phyloP scores from a whole-genome alignment of 2,113 vertebrate species.

The Rafetus swinhoei region DNA sequence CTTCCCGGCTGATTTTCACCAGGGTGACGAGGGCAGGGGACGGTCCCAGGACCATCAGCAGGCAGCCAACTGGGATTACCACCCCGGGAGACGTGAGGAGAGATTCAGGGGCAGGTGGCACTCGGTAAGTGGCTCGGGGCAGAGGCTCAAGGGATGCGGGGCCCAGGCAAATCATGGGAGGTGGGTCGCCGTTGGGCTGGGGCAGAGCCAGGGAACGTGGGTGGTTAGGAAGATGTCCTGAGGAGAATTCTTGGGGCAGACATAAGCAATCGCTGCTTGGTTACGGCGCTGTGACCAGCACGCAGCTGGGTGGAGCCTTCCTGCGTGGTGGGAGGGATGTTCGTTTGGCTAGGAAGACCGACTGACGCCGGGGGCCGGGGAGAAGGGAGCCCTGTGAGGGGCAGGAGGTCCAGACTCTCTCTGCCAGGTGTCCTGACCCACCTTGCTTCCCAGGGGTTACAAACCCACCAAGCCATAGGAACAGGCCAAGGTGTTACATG shows the following conservation, averaged over 20 bases:
- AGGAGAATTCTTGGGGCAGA: neutral
- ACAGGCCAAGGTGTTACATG: too few species aligned
- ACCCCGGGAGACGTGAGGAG: neutral
- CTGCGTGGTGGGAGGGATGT: neutral
- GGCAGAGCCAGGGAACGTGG: neutral
- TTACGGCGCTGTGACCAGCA: neutral
- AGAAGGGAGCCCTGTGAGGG: too few species aligned
- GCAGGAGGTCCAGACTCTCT: neutral
- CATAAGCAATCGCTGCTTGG: neutral
- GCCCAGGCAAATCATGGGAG: neutral
- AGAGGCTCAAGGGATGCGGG: neutral
- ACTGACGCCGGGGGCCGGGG: too few species aligned
- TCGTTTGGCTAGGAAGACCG: too few species aligned
- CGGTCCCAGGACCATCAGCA: accelerated
- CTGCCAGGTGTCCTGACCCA: neutral
- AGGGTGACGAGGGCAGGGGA: accelerated
- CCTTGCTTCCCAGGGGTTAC: neutral
- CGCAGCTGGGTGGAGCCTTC: neutral
- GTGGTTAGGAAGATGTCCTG: neutral
- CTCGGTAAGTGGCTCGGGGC: neutral
- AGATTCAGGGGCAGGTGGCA: neutral
- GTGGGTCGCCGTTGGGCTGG: neutral
- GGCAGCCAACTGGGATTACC: neutral
- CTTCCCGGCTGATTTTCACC: accelerated
- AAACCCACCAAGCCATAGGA: too few species aligned